Evolutionary conservation across 2,113 vertebrate species (phyloP).

Genomic region (Alethe diademata): DNA sequence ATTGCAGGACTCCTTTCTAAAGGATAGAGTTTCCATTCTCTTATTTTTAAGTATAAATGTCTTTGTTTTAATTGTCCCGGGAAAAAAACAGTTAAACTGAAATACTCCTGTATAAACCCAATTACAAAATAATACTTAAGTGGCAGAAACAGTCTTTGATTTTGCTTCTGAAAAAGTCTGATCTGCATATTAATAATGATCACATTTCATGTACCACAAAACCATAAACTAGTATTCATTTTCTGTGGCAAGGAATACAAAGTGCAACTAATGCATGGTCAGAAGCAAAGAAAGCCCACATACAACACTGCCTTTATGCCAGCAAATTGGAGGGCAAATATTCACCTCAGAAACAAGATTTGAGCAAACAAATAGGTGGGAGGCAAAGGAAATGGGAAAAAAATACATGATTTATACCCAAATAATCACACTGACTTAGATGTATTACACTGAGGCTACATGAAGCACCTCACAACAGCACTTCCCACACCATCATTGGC

Average conservation of each 20-base stretch:
- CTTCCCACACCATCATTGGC: neutral
- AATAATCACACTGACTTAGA: neutral
- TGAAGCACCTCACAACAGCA: neutral
- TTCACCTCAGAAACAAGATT: neutral
- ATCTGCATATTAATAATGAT: neutral
- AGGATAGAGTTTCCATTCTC: neutral
- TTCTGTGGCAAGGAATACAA: neutral
- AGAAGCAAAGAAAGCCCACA: neutral
- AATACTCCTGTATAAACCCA: neutral
- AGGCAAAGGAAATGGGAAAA: neutral
- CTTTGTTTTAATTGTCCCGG: neutral
- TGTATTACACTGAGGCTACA: neutral
- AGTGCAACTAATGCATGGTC: neutral
- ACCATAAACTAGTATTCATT: neutral
- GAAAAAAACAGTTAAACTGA: neutral
- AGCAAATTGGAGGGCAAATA: neutral
- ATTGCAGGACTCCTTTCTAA: neutral
- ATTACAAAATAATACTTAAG: neutral
- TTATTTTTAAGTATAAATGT: neutral
- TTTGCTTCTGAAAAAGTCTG: neutral
- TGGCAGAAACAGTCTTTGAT: neutral
- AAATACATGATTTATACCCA: neutral
- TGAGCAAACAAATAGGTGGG: neutral
- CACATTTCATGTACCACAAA: neutral
- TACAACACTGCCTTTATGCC: neutral